A percentile compares a stretch with the other conserved stretches of the same genome.
phyloP scores from a whole-genome alignment of 2,113 vertebrate species.

The Meles meles region DNA sequence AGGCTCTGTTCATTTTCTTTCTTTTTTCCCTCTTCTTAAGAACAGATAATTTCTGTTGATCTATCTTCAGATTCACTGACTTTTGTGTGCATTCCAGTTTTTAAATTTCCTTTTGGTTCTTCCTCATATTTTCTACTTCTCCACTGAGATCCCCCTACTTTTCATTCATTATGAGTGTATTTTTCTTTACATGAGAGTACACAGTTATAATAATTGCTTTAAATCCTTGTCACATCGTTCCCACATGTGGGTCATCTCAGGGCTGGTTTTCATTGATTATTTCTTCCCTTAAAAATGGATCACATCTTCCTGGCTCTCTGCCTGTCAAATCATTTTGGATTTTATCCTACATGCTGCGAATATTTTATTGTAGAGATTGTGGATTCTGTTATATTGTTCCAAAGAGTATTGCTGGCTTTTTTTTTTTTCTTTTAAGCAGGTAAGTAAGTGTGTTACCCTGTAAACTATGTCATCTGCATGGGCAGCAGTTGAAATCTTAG shows the following conservation, averaged over 20 bases:
- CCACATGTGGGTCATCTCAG: neutral
- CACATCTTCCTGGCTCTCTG: neutral
- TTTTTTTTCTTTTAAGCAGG: neutral
- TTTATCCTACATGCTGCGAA: neutral
- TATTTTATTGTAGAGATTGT: neutral
- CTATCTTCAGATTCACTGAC: neutral
- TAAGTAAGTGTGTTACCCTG: neutral
- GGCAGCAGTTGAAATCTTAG: neutral
- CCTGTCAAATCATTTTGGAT: neutral
- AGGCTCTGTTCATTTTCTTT: neutral
- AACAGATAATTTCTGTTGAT: neutral
- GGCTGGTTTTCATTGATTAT: neutral
- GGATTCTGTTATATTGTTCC: neutral
- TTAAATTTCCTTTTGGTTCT: neutral
- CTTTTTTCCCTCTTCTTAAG: neutral
- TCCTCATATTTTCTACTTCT: neutral
- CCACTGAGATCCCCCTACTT: neutral
- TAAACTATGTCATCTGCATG: neutral
- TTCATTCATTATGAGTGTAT: neutral
- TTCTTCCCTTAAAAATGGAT: neutral
- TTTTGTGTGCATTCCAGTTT: neutral
- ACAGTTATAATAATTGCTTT: neutral
- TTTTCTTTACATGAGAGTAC: neutral
- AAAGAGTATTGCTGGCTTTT: neutral
- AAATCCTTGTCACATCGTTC: neutral